phyloP scores from a whole-genome alignment of 2,888 invertebrate genomes.

The Panopea generosa region DNA sequence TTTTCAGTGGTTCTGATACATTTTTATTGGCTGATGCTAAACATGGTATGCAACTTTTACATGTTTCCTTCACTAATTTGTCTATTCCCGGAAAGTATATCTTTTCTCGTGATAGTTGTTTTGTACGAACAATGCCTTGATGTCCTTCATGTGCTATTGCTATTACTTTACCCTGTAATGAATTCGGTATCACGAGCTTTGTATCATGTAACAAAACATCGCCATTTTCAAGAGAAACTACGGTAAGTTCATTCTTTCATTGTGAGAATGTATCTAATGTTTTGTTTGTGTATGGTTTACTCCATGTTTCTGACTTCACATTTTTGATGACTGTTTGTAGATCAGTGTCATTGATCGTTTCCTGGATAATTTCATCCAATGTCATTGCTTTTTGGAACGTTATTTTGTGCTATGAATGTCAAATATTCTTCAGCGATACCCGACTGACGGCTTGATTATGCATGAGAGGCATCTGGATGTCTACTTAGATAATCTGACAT shows the following conservation, averaged over 20 bases:
- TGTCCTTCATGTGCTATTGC: conserved; percentile 67
- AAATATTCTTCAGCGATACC: conserved; percentile 59
- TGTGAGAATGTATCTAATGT: neutral
- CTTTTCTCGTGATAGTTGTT: conserved; percentile 55
- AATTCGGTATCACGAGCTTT: conserved; percentile 40
- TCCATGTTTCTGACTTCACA: conserved; percentile 44
- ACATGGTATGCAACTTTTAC: too few species aligned
- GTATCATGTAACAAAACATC: conserved; percentile 30
- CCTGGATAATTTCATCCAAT: conserved; percentile 58
- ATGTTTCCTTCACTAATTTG: too few species aligned
- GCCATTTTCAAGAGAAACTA: conserved; percentile 40
- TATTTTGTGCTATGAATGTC: conserved; percentile 40
- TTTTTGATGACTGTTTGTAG: conserved; percentile 1
- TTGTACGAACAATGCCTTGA: conserved; percentile 63
- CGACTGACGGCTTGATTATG: conserved; percentile 7
- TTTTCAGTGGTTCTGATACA: too few species aligned
- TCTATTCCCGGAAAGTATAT: conserved; percentile 55
- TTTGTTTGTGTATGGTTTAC: conserved; percentile 33
- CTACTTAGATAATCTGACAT: too few species aligned
- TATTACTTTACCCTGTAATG: conserved; percentile 43
- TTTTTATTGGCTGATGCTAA: too few species aligned
- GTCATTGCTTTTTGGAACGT: conserved; percentile 65
- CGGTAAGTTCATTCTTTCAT: conserved; percentile 39
- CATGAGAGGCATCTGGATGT: too few species aligned
- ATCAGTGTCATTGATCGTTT: neutral